Evolutionary conservation across 2,113 vertebrate genomes (phyloP).

Genomic region (Oryzias melastigma): DNA sequence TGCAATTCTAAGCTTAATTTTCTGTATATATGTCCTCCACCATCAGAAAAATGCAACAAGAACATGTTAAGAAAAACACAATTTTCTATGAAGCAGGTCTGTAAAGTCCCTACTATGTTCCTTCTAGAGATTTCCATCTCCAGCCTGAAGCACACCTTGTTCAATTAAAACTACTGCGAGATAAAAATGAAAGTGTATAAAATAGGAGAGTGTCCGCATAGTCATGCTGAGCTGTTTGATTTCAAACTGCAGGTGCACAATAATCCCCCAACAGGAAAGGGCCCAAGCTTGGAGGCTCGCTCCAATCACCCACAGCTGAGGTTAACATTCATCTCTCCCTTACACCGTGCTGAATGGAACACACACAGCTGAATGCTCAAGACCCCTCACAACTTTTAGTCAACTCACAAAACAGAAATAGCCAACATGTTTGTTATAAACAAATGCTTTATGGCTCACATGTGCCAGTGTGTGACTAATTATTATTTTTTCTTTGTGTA

Average conservation of each 20-base stretch:
- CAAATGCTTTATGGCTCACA: conserved; percentile 1
- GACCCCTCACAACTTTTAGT: conserved; percentile 14
- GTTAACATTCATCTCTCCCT: conserved; percentile 2
- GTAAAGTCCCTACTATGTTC: too few relatives aligned
- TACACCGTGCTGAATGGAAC: conserved; percentile 3
- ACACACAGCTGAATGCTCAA: conserved; percentile 8
- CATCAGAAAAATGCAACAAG: too few relatives aligned
- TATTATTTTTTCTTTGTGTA: conserved; percentile 51
- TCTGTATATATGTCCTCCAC: too few relatives aligned
- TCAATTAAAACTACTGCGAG: background rate
- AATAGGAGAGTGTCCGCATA: conserved; percentile 4
- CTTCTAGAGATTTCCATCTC: too few relatives aligned
- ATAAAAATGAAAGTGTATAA: background rate
- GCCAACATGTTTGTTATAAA: conserved; percentile 24
- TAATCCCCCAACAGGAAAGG: conserved; percentile 19
- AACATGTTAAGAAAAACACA: too few relatives aligned
- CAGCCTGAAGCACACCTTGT: background rate
- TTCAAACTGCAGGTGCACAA: conserved; percentile 32
- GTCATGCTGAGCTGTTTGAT: conserved; percentile 31
- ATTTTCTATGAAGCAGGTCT: too few relatives aligned
- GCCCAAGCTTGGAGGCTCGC: conserved; percentile 13
- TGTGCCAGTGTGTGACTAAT: conserved; percentile 51
- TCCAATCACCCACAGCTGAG: conserved; percentile 10
- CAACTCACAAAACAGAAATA: conserved; percentile 9
- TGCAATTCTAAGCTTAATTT: too few relatives aligned